Evolutionary conservation across 2,797 vertebrate genomes (phyloP), one percentile per base, ranked within the genome.

Genomic region (Pterois miles): DNA sequence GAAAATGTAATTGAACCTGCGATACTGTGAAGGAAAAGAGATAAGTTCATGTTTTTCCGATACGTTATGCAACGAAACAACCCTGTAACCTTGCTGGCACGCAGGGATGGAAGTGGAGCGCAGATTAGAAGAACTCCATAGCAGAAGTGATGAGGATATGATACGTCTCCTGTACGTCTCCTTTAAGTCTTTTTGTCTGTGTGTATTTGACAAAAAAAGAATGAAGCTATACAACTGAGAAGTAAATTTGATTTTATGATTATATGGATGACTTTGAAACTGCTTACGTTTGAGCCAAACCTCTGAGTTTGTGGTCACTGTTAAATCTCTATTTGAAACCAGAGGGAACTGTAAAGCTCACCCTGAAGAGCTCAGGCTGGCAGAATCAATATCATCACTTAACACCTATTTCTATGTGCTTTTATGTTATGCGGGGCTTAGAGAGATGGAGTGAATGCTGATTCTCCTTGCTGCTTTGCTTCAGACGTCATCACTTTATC

Each of bases 321-420:
- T 1, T 54, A 13, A 63, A 69, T 62, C 22, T 68, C 10, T 4
- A 8, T 72, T 56, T 65, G 12, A 65, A 65, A 40, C 6, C 4
- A 71, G 25, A 25, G 27, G 5, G 81, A 82, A 68, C 33, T 77
- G 65, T 56, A 48, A 83, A 79, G 4, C 14, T 12, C 29, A 56
- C 68, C 56, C 71, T 4, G 46, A 64, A 48, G 70, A 74, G 13
- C 4, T 43, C 64, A 68, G 50, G n/a, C 43, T 46, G 23, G 34
- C 60, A 67, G 34, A 65, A 77, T 86, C 73, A 36, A 53, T 79
- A 62, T 56, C 33, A 59, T 75, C 58, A 62, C 67, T 80, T 65
- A 46, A 31, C 54, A 71, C 36, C 38, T 54, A 20, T 83, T 74
- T 70, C 20, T 53, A 34, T 48, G 27, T 56, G 48, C 63, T 80